A percentile compares a stretch with the other conserved stretches of the same genome.
Conservation (phyloP, 2,888 invertebrate genomes). For the Mythimna lalbum region DNA sequence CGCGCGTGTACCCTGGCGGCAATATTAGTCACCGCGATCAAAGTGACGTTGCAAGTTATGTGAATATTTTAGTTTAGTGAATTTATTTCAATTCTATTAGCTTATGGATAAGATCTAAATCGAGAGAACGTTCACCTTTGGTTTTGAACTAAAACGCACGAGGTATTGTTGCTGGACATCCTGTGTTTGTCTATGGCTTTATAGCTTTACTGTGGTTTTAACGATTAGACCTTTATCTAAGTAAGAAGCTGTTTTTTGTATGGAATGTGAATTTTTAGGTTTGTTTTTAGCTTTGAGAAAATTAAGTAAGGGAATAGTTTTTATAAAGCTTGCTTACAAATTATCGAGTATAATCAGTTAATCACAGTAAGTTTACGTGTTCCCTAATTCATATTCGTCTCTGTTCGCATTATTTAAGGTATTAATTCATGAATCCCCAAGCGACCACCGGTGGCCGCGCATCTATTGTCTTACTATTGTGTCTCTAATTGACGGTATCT, state of each 20-base stretch:
- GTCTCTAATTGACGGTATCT: too few relatives aligned
- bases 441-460: too few relatives aligned
- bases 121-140: slow-evolving; percentile 50
- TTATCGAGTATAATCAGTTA: not conserved
- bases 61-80: slow-evolving; percentile 44
- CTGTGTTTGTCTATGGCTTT: slow-evolving; percentile 24
- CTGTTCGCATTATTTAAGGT: not conserved
- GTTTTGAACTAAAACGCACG: slow-evolving; percentile 44
- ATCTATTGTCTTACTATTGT: too few relatives aligned
- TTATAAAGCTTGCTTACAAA: not conserved
- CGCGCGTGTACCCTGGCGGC: not conserved
- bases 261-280: not conserved
- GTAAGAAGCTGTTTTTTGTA: slow-evolving; percentile 20
- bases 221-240: slow-evolving; percentile 26
- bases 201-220: slow-evolving; percentile 23
- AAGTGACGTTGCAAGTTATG: slow-evolving; percentile 44
- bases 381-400: not conserved
- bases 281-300: slow-evolving; percentile 20
- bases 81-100: slow-evolving; percentile 45
- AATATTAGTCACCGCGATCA: slow-evolving; percentile 31
- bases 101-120: slow-evolving; percentile 39
- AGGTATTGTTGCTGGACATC: slow-evolving; percentile 27
- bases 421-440: too few relatives aligned
- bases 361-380: not conserved
- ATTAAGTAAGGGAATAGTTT: not conserved